Base-by-base conservation (phyloP, 2,113 vertebrate species). In the Pteropus alecto region DNA sequence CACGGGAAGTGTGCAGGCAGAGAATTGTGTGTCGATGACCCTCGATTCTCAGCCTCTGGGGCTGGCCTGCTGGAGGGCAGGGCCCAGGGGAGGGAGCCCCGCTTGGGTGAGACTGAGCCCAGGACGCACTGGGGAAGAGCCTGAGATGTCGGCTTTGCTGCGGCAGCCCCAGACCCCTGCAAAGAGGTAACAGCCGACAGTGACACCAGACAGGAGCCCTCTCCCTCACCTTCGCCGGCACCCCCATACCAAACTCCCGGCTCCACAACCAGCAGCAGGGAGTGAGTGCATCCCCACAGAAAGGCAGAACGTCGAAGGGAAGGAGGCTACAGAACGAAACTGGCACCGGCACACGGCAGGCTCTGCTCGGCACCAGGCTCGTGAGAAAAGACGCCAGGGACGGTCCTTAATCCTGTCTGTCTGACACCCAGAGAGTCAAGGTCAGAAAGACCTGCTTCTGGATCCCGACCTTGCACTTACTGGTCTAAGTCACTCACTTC, bases 281-380 rank as follows among this genome's bases (percentile, higher is more conserved):
- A 5, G 51, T 0, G 19, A 38, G 48, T 6, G 13, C 22, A 16
- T 43, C 54, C 41, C 86, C 48, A 6, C 0, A 0, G 26, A 28
- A 24, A 2, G 0, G 30, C 35, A 4, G 14, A 30, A 61, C 5
- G 12, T 19, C 0, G 4, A 24, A 26, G 33, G 24, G 6, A 30
- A 26, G 0, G 9, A 22, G 41, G 30, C 12, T 19, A 2, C 21
- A 18, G 60, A 77, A 28, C 1, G 38, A 48, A 38, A 3, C 18
- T 14, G 18, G 21, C 16, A 2, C 10, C 54, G 28, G 33, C 8
- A 0, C 0, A 35, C 0, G 1, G 78, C 65, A 48, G 33, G 30
- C 88, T 67, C 71, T 8, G 28, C 70, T 21, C 6, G 1, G 41
- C 1, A 14, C 28, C 85, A 54, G 70, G 46, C 22, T 0, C 7